Evolutionary conservation across 2,888 invertebrate species (phyloP), one percentile per base, ranked within the genome.

Genomic region (Molorchus minor): DNA sequence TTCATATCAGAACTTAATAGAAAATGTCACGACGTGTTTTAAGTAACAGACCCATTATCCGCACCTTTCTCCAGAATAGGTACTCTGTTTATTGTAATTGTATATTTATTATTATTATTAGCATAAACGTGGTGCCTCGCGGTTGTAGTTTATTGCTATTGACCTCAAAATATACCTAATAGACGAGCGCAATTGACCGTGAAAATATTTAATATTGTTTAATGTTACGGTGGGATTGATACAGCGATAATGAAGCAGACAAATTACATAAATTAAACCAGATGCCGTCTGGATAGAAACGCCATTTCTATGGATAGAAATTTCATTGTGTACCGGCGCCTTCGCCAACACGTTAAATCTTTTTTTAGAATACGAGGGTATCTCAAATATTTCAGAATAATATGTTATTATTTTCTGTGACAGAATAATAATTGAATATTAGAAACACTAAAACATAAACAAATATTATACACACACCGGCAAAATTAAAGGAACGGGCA

Each of bases 91-190:
- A n/a, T n/a, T n/a, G n/a, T n/a, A n/a, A n/a, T n/a, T n/a, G n/a
- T 12, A 13, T 15, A 36, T 47, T 19, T 36, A 36, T 47, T 19
- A 44, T n/a, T 25, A 16, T 16, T 43, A 44, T 44, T 30, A 29
- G 29, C 16, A 25, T 44, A 44, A 44, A 29, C 19, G 19, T 10
- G 15, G 20, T 19, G 15, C 43, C 25, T 25, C 13, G 43, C 13
- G 25, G 43, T 43, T 25, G 7, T 17, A 30, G 45, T 8, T 17
- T 17, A 15, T 45, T 45, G 30, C 25, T 30, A 45, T 45, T 45
- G 45, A 45, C 45, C 30, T 45, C 21, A 45, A 45, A 45, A 45
- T 45, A 25, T 7, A n/a, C n/a, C n/a, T 40, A 40, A 16, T 30
- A 45, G n/a, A 13, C 17, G 29, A 25, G 29, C 16, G 45, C 29